Evolutionary conservation across 2,797 vertebrate species (phyloP), one percentile per base, ranked within the genome.

Genomic region (Todus mexicanus): DNA sequence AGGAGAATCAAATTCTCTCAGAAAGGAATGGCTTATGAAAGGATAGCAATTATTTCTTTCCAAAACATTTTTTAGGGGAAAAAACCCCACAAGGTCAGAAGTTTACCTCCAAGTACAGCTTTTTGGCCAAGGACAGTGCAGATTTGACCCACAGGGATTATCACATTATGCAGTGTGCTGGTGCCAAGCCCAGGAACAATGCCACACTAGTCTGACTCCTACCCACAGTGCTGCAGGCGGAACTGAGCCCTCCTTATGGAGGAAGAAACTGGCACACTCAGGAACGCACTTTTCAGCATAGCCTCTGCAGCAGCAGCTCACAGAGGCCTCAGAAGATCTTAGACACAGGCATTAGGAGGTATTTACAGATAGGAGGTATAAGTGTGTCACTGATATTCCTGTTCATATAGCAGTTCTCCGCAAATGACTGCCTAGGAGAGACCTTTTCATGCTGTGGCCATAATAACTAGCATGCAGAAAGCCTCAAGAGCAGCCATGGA

Each of bases 81-180:
- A 59, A 70, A 61, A 90, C 9, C 12, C 60, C 69, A 73, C 77
- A 63, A 79, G 95, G 91, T 97, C 95, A 97, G 93, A 95, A 96
- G 94, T 96, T 96, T 95, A 96, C 69, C 69, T 87, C 88, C 0
- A 2, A 95, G 85, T 60, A 78, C 12, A 40, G 48, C 10, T 42
- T 53, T 89, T 87, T 93, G 33, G 92, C 72, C 31, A 76, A 82
- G 84, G 69, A 80, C 64, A 68, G 57, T 9, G 33, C 14, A 33
- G 66, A 70, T 53, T 33, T 5, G 19, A 92, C 79, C 64, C 93
- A 78, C 57, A 40, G 90, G 87, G 95, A 96, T 97, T 95, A 96
- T 96, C 89, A 79, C 72, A 59, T 96, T 96, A 88, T 50, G 11
- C 11, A 0, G 12, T 9, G 4, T 6, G 12, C 29, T 16, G 1